Percentiles rank a stretch among this genome's conserved stretches.
Conservation (phyloP, 2,797 vertebrate species). For the Cirrhinus molitorella region DNA sequence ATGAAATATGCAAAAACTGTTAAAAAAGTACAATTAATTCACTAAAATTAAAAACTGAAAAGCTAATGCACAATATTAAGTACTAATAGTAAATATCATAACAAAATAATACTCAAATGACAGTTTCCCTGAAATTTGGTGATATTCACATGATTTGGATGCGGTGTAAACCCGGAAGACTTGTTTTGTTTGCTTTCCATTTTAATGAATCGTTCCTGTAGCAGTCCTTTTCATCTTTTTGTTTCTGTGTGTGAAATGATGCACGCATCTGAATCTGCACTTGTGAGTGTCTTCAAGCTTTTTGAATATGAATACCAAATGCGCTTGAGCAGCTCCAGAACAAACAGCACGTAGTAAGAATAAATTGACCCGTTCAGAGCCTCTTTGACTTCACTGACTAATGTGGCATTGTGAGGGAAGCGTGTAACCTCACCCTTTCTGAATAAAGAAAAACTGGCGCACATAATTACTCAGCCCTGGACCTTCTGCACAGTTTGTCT, state of each 20-base stretch:
- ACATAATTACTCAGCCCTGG: slow-evolving; percentile 20
- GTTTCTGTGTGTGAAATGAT: background rate
- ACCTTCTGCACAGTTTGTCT: background rate
- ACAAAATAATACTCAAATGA: background rate
- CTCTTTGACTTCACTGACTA: background rate
- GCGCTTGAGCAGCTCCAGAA: background rate
- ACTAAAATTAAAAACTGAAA: background rate
- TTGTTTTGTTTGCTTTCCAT: background rate
- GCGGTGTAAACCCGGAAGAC: background rate
- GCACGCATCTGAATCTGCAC: background rate
- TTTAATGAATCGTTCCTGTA: background rate
- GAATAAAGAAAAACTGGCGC: background rate
- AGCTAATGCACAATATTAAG: background rate
- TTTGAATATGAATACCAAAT: background rate
- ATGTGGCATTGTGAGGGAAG: background rate
- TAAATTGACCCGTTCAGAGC: slow-evolving; percentile 1
- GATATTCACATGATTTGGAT: background rate
- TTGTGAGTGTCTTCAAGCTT: background rate
- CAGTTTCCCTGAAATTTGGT: background rate
- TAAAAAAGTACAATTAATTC: background rate
- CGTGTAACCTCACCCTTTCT: background rate
- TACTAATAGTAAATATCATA: background rate
- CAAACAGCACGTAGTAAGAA: background rate
- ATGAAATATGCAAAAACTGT: background rate
- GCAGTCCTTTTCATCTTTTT: background rate